Percentiles rank a stretch among this genome's conserved stretches.
These are phyloP conservation scores for Pimpla rufipes DNA, from an alignment of 2,888 invertebrate genomes.

Conservation along the genomic window DNA sequence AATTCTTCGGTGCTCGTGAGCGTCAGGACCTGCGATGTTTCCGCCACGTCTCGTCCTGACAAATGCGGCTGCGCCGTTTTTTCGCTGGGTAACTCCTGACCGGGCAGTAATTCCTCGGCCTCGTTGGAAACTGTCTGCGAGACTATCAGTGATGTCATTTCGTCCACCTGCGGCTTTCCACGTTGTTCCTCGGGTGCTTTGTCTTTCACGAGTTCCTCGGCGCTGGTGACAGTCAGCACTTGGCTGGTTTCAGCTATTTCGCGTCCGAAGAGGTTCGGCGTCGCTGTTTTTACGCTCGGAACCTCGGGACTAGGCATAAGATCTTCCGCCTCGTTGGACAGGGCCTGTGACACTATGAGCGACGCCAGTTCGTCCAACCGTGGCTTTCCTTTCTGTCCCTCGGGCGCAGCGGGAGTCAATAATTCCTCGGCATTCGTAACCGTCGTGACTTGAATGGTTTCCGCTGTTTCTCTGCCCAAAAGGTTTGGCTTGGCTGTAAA, in stretches of 20 bases:
- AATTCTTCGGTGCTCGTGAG: constrained; percentile 78
- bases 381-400: constrained; percentile 68
- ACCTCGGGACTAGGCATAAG: constrained; percentile 71
- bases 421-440: constrained; percentile 77
- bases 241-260: constrained; percentile 79
- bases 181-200: constrained; percentile 64
- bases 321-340: constrained; percentile 74
- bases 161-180: constrained; percentile 72
- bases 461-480: constrained; percentile 79
- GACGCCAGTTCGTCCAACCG: constrained; percentile 70
- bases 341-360: constrained; percentile 70
- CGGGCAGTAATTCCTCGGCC: constrained; percentile 68
- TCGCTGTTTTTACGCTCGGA: constrained; percentile 74
- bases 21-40: constrained; percentile 76
- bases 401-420: constrained; percentile 67
- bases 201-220: constrained; percentile 58
- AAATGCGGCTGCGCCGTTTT: constrained; percentile 79
- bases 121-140: constrained; percentile 74
- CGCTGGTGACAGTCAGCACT: constrained; percentile 71
- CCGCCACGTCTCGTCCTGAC: constrained; percentile 78
- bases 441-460: constrained; percentile 76
- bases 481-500: constrained; percentile 82
- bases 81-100: constrained; percentile 75
- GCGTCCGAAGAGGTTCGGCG: constrained; percentile 79
- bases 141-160: constrained; percentile 72